Evolutionary conservation across 2,113 vertebrate genomes (phyloP).

Genomic region (Prinia subflava): DNA sequence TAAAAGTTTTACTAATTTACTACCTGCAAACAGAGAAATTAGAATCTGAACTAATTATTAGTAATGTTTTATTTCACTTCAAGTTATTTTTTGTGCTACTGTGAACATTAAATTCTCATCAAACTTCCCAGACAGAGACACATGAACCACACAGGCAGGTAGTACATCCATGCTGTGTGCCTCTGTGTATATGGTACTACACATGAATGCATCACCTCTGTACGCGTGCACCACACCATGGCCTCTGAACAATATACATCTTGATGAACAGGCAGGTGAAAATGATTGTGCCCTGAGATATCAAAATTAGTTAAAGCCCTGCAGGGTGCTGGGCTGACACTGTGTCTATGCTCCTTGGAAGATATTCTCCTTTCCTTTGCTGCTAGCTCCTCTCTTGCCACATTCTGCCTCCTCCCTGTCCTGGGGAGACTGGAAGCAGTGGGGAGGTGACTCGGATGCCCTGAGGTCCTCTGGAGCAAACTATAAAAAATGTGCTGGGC

Average conservation of each 20-base stretch:
- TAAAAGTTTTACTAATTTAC: not conserved
- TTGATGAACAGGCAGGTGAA: not conserved
- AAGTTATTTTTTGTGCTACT: not conserved
- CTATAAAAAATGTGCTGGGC: not conserved
- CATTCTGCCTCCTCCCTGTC: not conserved
- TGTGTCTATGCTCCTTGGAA: not conserved
- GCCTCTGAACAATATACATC: not conserved
- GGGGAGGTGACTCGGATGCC: not conserved
- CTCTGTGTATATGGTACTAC: not conserved
- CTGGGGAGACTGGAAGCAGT: not conserved
- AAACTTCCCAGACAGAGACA: not conserved
- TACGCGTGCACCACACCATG: rapidly evolving
- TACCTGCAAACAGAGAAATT: not conserved
- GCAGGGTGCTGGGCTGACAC: not conserved
- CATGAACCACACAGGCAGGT: not conserved
- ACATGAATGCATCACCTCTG: rapidly evolving
- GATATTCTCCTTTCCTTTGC: not conserved
- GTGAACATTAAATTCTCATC: not conserved
- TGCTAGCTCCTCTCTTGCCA: not conserved
- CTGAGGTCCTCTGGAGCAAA: not conserved
- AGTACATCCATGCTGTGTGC: not conserved
- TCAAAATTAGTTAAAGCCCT: not conserved
- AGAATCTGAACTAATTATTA: not conserved
- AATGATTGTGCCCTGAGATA: not conserved
- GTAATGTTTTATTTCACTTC: not conserved